phyloP scores from a whole-genome alignment of 1,140 invertebrate species.

The Macrotrachela quadricornifera region DNA sequence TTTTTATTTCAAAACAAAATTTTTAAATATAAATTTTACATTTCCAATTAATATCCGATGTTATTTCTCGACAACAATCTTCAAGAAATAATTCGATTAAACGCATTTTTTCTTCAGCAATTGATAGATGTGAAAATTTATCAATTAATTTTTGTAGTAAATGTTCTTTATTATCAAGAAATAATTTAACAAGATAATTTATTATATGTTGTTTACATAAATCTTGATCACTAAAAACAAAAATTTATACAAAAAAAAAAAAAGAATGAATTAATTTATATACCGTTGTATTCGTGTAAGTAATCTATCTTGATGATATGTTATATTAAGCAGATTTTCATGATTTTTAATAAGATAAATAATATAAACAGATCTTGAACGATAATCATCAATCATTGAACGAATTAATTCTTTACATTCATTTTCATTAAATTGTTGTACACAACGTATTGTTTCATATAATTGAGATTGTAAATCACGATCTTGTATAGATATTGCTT shows the following conservation, averaged over 20 bases:
- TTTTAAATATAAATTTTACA: too few relatives aligned
- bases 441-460: constrained; percentile 60
- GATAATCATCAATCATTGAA: constrained; percentile 57
- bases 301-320: constrained; percentile 50
- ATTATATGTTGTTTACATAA: too few relatives aligned
- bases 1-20: too few relatives aligned
- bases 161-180: constrained; percentile 7
- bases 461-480: constrained; percentile 58
- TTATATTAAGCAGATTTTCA: constrained; percentile 56
- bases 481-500: constrained; percentile 63
- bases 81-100: constrained; percentile 42
- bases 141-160: constrained; percentile 38
- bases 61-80: constrained; percentile 18
- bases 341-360: constrained; percentile 61
- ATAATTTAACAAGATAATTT: too few relatives aligned
- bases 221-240: too few relatives aligned
- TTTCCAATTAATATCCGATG: too few relatives aligned
- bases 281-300: constrained; percentile 31
- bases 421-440: constrained; percentile 47
- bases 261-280: too few relatives aligned
- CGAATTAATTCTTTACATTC: constrained; percentile 52
- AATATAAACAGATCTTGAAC: constrained; percentile 53
- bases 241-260: too few relatives aligned
- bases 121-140: constrained; percentile 50
- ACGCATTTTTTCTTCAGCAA: constrained; percentile 22